A percentile compares a stretch with the other conserved stretches of the same genome.
These are phyloP conservation scores for Anthopleura sola DNA, from an alignment of 64 coral and sea anemone species.

Conservation along the genomic window DNA sequence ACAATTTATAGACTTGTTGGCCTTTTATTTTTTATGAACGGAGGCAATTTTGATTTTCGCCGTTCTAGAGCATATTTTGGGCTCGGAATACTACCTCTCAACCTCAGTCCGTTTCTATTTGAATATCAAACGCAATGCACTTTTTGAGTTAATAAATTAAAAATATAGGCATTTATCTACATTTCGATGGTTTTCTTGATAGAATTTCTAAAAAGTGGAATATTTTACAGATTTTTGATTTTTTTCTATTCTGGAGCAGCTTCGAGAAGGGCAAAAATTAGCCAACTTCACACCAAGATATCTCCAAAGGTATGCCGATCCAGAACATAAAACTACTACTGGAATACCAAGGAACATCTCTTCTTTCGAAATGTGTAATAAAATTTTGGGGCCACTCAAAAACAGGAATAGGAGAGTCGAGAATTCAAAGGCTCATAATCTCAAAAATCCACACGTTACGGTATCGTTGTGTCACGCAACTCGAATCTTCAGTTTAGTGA, in stretches of 20 bases:
- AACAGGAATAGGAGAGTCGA: neutral
- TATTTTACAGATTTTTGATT: slow-evolving; percentile 10
- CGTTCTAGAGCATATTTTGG: neutral
- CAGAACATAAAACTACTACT: slow-evolving; percentile 1
- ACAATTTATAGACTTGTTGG: neutral
- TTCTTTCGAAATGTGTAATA: slow-evolving; percentile 1
- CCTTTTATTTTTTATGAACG: neutral
- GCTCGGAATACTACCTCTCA: neutral
- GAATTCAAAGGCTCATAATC: neutral
- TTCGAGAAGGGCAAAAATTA: neutral
- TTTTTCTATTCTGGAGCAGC: neutral
- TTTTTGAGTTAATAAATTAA: neutral
- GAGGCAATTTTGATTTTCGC: slow-evolving; percentile 11
- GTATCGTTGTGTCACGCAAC: too few relatives aligned
- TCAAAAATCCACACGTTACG: neutral
- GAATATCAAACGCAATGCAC: neutral
- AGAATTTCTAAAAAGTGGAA: neutral
- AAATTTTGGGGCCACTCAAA: slow-evolving; percentile 12
- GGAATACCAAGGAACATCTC: neutral
- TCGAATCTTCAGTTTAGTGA: too few relatives aligned
- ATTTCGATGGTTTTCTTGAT: neutral
- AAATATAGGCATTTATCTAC: neutral
- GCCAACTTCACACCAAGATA: neutral
- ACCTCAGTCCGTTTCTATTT: neutral
- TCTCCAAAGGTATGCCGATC: neutral